Conservation (phyloP, 2,797 vertebrate species). For the Crocodylus rhombifer region DNA sequence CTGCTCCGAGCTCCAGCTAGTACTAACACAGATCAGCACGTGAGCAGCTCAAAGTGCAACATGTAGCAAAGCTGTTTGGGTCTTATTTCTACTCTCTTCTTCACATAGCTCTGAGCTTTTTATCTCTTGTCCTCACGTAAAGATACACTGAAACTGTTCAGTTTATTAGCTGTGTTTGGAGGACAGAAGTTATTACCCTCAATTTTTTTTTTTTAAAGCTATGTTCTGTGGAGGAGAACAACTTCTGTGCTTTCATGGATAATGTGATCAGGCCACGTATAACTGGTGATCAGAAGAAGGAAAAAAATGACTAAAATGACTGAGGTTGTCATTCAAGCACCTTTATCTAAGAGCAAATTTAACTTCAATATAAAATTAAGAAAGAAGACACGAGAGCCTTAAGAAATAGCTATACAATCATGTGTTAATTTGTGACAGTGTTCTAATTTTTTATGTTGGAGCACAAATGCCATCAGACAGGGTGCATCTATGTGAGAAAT, state of each 20-base stretch:
- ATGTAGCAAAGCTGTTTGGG: background rate
- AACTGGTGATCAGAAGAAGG: background rate
- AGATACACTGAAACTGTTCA: background rate
- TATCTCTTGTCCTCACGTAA: background rate
- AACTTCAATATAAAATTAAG: background rate
- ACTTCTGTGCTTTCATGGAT: slow-evolving; percentile 1
- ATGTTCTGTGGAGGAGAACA: background rate
- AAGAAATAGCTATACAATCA: background rate
- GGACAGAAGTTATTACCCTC: background rate
- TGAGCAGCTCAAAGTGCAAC: too few relatives aligned
- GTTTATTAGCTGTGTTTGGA: background rate
- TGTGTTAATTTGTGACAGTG: background rate
- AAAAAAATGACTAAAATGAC: slow-evolving; percentile 2
- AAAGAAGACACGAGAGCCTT: background rate
- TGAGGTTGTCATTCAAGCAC: background rate
- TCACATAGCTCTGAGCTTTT: background rate
- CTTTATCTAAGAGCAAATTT: background rate
- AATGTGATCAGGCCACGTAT: background rate
- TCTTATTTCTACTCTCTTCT: slow-evolving; percentile 6
- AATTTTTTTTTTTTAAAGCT: background rate
- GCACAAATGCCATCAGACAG: background rate
- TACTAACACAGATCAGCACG: too few relatives aligned
- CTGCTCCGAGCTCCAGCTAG: too few relatives aligned
- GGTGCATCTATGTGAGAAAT: too few relatives aligned
- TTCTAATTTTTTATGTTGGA: background rate